Evolutionary conservation across 2,797 vertebrate species (phyloP), one percentile per base, ranked within the genome.

Genomic region (Gobio occitaniae): DNA sequence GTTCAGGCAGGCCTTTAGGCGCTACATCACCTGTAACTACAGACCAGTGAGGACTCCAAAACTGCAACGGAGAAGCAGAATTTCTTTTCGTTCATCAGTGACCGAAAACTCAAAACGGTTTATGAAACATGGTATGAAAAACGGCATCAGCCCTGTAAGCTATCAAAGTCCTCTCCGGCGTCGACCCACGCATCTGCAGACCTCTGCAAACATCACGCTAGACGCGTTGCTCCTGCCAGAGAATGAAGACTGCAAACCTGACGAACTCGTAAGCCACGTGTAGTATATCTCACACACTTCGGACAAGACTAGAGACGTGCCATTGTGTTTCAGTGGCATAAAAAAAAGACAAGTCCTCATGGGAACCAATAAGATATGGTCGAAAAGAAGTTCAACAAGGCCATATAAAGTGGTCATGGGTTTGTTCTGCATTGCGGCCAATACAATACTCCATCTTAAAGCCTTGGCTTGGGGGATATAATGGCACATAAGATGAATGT

Each of bases 1-100:
- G 0, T 99, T 99, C 94, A 95, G 98, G 80, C 92, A 97, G 86
- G 98, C 98, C 1, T 99, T 99, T 83, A 92, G 95, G 1, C 96
- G 97, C 81, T 99, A 97, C 59, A 98, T 99, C 74, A 99, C 95
- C 50, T 99, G 98, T 86, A 96, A 98, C 91, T 99, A 98, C 88
- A 89, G 65, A 79, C 93, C 85, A 75, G 90, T 85, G 0, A 87
- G 87, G 83, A 91, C 93, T 16, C 89, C 89, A 32, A 93, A 92
- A 77, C 82, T 89, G 56, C 94, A 95, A 21, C 89, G 88, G 61
- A 95, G 95, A 90, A 94, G 94, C 66, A 93, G 93, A 84, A 95
- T 97, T 90, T 96, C 96, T 21, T 97, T 99, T 82, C 93, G 89
- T 89, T 96, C 95, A 68, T 95, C 97, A 2, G 90, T 96, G 93